Conservation (phyloP, 64 coral and sea anemone genomes). For the Acropora tenuis region DNA sequence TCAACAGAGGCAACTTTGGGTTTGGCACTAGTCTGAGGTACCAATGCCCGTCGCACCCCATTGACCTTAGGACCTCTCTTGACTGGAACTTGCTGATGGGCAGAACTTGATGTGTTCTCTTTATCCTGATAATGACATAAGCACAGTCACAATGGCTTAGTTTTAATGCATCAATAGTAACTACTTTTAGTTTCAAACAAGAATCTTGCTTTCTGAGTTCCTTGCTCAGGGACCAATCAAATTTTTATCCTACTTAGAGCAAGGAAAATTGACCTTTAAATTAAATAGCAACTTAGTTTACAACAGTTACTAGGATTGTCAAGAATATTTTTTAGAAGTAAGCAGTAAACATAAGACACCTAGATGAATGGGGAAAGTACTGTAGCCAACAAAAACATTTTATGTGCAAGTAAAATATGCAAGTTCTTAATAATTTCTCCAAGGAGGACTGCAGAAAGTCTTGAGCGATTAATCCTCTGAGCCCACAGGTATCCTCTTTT, state of each 20-base stretch:
- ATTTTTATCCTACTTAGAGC: background rate
- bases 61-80: conserved; percentile 88
- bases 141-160: background rate
- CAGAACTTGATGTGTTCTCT: conserved; percentile 16
- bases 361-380: too few species aligned
- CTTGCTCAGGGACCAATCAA: background rate
- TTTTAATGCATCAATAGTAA: background rate
- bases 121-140: conserved; percentile 45
- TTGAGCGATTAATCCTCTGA: too few species aligned
- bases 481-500: too few species aligned
- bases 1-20: conserved; percentile 12
- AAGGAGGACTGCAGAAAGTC: too few species aligned
- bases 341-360: too few species aligned
- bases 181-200: background rate
- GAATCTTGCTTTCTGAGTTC: background rate
- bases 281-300: background rate
- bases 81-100: conserved; percentile 26
- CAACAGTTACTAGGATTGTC: background rate
- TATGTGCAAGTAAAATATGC: too few species aligned
- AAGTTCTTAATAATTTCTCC: too few species aligned
- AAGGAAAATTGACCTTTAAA: background rate
- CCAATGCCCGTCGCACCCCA: conserved; percentile 78
- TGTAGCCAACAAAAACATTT: too few species aligned
- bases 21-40: conserved; percentile 36
- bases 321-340: too few species aligned